Conservation (phyloP, 1,140 invertebrate species). For the Propsilocerus akamusi region DNA sequence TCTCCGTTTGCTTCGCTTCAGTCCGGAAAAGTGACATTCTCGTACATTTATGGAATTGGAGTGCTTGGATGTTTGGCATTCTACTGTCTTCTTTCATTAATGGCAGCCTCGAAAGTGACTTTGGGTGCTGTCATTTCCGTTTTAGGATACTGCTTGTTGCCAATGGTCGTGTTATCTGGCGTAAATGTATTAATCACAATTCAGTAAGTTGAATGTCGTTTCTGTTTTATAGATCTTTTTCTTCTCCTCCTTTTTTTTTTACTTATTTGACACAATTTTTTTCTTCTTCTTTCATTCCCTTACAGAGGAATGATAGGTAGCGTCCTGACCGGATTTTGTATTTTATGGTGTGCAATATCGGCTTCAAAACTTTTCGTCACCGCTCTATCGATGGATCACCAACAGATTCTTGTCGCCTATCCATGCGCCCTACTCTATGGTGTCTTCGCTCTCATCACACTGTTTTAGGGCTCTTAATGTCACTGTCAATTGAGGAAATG, state of each 20-base stretch:
- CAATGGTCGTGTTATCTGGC: slow-evolving; percentile 61
- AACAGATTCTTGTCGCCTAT: slow-evolving; percentile 68
- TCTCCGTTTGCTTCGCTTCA: slow-evolving; percentile 13
- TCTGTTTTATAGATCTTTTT: slow-evolving; percentile 14
- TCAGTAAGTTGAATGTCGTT: slow-evolving; percentile 33
- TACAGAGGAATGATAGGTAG: slow-evolving; percentile 31
- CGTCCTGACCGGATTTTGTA: slow-evolving; percentile 38
- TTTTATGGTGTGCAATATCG: slow-evolving; percentile 66
- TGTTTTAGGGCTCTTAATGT: slow-evolving; percentile 36
- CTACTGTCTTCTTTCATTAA: slow-evolving; percentile 58
- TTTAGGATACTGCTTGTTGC: slow-evolving; percentile 71
- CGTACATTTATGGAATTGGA: slow-evolving; percentile 73
- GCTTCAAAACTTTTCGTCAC: slow-evolving; percentile 75
- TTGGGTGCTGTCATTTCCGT: slow-evolving; percentile 59
- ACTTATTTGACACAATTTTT: slow-evolving; percentile 10
- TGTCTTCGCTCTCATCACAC: slow-evolving; percentile 66
- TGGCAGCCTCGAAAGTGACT: slow-evolving; percentile 49
- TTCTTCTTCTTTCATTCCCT: slow-evolving; percentile 12
- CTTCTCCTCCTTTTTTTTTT: background rate
- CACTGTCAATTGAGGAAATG: background rate
- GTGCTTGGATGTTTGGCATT: slow-evolving; percentile 61
- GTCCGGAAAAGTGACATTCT: slow-evolving; percentile 43
- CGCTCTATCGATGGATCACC: slow-evolving; percentile 51
- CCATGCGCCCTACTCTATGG: slow-evolving; percentile 70
- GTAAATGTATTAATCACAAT: slow-evolving; percentile 51